Percentiles rank a stretch among this genome's conserved stretches.
Conservation (phyloP, 2,888 invertebrate genomes). For the Drymonia ruficornis region DNA sequence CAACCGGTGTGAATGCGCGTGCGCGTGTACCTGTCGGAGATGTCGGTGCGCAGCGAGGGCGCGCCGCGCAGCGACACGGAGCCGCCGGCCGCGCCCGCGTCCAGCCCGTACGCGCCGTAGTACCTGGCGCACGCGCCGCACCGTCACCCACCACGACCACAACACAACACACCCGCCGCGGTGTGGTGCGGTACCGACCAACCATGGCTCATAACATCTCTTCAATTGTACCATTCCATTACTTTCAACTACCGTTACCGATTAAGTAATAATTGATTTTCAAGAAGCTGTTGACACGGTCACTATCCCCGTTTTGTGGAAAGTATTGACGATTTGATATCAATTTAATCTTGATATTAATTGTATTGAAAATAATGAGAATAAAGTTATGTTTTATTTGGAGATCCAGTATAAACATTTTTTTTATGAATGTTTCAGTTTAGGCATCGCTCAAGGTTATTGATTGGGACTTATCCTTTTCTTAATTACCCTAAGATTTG, state of each 20-base stretch:
- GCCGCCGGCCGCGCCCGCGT: slow-evolving; percentile 40
- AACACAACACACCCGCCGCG: no score
- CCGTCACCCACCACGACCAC: slow-evolving; percentile 12
- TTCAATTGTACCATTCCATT: not conserved
- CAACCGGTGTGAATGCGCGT: not conserved
- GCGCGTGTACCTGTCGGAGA: slow-evolving; percentile 70
- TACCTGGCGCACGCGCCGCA: slow-evolving; percentile 42
- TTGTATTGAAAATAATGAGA: not conserved
- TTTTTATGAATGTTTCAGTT: not conserved
- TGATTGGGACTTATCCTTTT: not conserved
- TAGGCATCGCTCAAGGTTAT: not conserved
- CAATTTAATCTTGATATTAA: not conserved
- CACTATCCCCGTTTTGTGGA: not conserved
- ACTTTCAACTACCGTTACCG: not conserved
- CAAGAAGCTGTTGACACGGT: not conserved
- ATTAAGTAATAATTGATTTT: not conserved
- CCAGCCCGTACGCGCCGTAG: slow-evolving; percentile 42
- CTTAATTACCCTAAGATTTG: not conserved
- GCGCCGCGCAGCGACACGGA: slow-evolving; percentile 61
- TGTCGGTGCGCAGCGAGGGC: slow-evolving; percentile 67
- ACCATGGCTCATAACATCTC: slow-evolving; percentile 8
- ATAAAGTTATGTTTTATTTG: not conserved
- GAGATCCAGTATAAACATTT: not conserved
- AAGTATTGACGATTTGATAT: not conserved
- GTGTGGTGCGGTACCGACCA: slow-evolving; percentile 4